phyloP scores from a whole-genome alignment of 2,113 vertebrate genomes.

The Cranoglanis bouderius region DNA sequence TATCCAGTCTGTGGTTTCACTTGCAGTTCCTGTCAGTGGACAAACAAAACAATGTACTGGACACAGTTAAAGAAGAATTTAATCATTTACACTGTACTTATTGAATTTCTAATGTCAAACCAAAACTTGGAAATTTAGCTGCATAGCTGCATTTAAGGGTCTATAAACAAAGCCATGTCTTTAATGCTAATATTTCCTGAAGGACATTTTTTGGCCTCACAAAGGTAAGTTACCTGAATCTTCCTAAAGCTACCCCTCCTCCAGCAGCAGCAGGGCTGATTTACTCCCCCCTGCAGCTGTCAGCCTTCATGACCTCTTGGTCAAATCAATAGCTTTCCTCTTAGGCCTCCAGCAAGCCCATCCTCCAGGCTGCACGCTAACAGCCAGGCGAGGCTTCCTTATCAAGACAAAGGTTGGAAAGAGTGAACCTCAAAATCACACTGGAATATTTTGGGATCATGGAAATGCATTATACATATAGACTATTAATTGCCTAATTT shows the following conservation, averaged over 20 bases:
- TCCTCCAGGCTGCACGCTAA: constrained; percentile 36
- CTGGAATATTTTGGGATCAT: not conserved
- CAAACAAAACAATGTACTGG: not conserved
- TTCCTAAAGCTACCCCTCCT: constrained; percentile 38
- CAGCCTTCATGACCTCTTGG: constrained; percentile 48
- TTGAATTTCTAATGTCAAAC: not conserved
- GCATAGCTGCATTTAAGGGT: not conserved
- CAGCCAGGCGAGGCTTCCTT: constrained; percentile 21
- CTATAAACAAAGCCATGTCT: not conserved
- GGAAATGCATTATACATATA: constrained; percentile 1
- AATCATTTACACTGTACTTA: not conserved
- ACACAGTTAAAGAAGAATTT: not conserved
- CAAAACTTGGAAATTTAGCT: not conserved
- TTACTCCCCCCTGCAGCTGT: constrained; percentile 52
- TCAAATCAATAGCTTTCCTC: constrained; percentile 56
- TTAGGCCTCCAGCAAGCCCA: constrained; percentile 41
- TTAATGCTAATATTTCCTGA: constrained; percentile 14
- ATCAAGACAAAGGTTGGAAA: constrained; percentile 33
- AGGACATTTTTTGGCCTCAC: constrained; percentile 28
- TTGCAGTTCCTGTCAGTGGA: not conserved
- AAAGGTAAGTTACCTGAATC: constrained; percentile 46
- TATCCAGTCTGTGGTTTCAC: not conserved
- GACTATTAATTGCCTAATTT: not conserved
- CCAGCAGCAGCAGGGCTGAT: constrained; percentile 38
- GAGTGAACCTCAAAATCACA: not conserved